phyloP scores from a whole-genome alignment of 2,888 invertebrate species.

The Cheilosia variabilis region DNA sequence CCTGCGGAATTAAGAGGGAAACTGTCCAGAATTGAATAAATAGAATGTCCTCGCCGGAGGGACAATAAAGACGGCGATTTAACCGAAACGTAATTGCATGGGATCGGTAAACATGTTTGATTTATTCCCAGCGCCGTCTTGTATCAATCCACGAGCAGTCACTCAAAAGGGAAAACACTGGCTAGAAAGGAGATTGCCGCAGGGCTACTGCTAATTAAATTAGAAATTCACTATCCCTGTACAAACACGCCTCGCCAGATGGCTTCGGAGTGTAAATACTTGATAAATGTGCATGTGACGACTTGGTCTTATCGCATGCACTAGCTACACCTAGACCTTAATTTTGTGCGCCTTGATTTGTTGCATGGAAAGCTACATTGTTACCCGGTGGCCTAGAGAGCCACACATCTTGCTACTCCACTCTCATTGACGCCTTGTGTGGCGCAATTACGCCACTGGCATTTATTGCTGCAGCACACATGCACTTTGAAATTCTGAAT shows the following conservation, averaged over 20 bases:
- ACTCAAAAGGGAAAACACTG: slow-evolving; percentile 22
- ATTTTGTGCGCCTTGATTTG: slow-evolving; percentile 43
- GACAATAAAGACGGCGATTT: not conserved
- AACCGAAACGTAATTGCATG: slow-evolving; percentile 1
- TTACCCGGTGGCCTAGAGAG: slow-evolving; percentile 65
- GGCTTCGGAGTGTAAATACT: slow-evolving; percentile 22
- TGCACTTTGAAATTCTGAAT: slow-evolving; percentile 25
- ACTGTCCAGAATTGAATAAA: slow-evolving; percentile 55
- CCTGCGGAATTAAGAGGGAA: slow-evolving; percentile 50
- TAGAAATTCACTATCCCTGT: slow-evolving; percentile 49
- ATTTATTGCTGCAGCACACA: slow-evolving; percentile 51
- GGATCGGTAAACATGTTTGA: not conserved
- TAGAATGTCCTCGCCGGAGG: slow-evolving; percentile 42
- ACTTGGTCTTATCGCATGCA: slow-evolving; percentile 30
- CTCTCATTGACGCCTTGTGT: slow-evolving; percentile 33
- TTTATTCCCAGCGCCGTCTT: not conserved
- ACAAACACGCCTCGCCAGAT: not conserved
- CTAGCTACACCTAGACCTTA: slow-evolving; percentile 22
- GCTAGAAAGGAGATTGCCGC: slow-evolving; percentile 11
- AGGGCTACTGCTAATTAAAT: slow-evolving; percentile 56
- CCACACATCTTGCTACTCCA: slow-evolving; percentile 52
- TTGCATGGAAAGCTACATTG: slow-evolving; percentile 35
- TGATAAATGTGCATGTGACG: slow-evolving; percentile 24
- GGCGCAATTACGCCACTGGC: slow-evolving; percentile 60
- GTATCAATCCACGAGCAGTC: slow-evolving; percentile 31